Base-by-base conservation (phyloP, 1,140 invertebrate species). In the Drosophila athabasca region DNA sequence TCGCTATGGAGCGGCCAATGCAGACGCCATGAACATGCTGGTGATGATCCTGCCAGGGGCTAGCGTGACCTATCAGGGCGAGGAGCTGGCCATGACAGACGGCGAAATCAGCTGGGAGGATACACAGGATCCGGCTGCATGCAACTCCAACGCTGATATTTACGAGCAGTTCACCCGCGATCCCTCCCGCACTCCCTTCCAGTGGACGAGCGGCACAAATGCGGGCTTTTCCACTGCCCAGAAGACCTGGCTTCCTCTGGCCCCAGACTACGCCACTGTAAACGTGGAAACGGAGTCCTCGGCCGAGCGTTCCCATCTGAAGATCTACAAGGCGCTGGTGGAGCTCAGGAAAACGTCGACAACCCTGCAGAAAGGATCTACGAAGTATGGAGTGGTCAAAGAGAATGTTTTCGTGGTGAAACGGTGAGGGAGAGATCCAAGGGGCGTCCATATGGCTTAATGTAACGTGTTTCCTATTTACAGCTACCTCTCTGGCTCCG, bases 171-270 rank as follows among this genome's bases (percentile, higher is more conserved):
- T 91, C 44, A 94, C 93, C 2, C 92, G 95, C 24, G 95, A 96
- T 90, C 94, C 95, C 0, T 93, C 93, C 4, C 92, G 96, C 35
- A 95, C 95, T 1, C 95, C 96, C 0, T 96, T 95, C 92, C 96
- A 96, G 64, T 97, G 96, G 96, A 93, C 95, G 59, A 92, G 62
- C 19, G 84, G 60, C 31, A 72, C 22, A 4, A 89, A 90, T 39
- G 89, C 89, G 0, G 83, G 96, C 9, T 95, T 95, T 77, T 95
- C 93, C 6, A 93, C 89, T 0, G 92, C 67, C 6, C 52, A 50
- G 0, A 92, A 83, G 43, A 94, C 95, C 0, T 96, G 95, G 95
- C 55, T 96, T 43, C 95, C 95, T 0, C 92, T 96, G 0, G 93
- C 94, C 51, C 55, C 83, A 0, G 93, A 95, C 74, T 95, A 95